Evolutionary conservation across 1,140 invertebrate genomes (phyloP).

Genomic region (Paraescarpia echinospica): DNA sequence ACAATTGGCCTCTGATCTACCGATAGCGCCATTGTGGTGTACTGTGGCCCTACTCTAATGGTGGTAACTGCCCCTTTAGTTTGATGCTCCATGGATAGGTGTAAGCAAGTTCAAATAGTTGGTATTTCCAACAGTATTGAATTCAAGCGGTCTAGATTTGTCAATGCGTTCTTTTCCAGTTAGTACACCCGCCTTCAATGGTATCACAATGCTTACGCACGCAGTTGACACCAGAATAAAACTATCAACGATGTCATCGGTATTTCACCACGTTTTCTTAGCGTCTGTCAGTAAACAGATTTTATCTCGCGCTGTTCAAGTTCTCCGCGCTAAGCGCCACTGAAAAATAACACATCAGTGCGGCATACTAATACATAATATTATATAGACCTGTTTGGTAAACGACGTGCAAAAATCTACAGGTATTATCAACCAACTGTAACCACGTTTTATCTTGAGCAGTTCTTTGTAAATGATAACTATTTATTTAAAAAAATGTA

Average conservation of each 20-base stretch:
- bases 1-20: too few relatives aligned
- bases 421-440: not conserved
- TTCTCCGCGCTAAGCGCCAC: not conserved
- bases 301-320: not conserved
- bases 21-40: too few relatives aligned
- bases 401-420: not conserved
- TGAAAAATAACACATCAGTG: not conserved
- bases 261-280: not conserved
- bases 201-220: not conserved
- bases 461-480: not conserved
- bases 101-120: too few relatives aligned
- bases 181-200: not conserved
- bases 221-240: not conserved
- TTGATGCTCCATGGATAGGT: too few relatives aligned
- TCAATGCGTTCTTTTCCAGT: not conserved
- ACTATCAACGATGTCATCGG: not conserved
- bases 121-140: too few relatives aligned
- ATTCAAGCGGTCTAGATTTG: not conserved
- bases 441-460: not conserved
- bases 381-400: not conserved
- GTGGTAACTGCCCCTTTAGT: too few relatives aligned
- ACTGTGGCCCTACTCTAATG: too few relatives aligned
- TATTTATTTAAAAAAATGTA: not conserved
- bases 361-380: too few relatives aligned
- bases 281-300: not conserved